Percentiles rank a stretch among this genome's conserved stretches.
These are phyloP conservation scores for Chrysodeixis includens DNA, from an alignment of 2,888 invertebrate genomes.

Conservation along the genomic window DNA sequence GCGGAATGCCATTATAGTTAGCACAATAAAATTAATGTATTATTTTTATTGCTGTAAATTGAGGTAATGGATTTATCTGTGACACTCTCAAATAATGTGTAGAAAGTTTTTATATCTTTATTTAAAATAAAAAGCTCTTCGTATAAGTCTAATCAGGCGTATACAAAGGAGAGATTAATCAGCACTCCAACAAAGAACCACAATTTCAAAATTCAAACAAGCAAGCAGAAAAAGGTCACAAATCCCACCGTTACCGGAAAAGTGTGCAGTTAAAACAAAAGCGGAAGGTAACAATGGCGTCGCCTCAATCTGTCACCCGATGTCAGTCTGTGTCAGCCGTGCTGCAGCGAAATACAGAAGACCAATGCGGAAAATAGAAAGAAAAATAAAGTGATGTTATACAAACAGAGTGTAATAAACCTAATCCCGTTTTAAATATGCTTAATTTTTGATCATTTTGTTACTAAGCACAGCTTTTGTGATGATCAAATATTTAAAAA, in stretches of 20 bases:
- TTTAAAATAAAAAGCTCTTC: background rate
- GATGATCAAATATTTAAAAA: no score
- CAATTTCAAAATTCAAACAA: conserved; percentile 46
- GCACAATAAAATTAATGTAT: conserved; percentile 20
- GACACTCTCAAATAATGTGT: background rate
- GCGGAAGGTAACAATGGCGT: conserved; percentile 67
- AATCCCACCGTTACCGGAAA: conserved; percentile 55
- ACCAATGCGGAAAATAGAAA: background rate
- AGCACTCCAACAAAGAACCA: conserved; percentile 28
- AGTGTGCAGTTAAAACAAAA: conserved; percentile 65
- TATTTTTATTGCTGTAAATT: conserved; percentile 7
- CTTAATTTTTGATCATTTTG: no score
- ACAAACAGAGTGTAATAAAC: no score
- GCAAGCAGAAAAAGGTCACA: conserved; percentile 36
- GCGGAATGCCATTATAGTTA: conserved; percentile 42
- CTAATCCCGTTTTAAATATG: no score
- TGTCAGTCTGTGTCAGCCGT: conserved; percentile 41
- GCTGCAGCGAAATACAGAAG: conserved; percentile 18
- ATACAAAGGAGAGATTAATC: conserved; percentile 27
- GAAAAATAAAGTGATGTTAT: no score
- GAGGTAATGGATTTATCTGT: background rate
- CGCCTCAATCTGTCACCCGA: conserved; percentile 67
- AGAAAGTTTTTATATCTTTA: background rate
- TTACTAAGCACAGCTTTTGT: no score
- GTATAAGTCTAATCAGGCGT: background rate